These are phyloP conservation scores for Drosophila engyochracea DNA, from an alignment of 2,888 invertebrate genomes.

Conservation along the genomic window DNA sequence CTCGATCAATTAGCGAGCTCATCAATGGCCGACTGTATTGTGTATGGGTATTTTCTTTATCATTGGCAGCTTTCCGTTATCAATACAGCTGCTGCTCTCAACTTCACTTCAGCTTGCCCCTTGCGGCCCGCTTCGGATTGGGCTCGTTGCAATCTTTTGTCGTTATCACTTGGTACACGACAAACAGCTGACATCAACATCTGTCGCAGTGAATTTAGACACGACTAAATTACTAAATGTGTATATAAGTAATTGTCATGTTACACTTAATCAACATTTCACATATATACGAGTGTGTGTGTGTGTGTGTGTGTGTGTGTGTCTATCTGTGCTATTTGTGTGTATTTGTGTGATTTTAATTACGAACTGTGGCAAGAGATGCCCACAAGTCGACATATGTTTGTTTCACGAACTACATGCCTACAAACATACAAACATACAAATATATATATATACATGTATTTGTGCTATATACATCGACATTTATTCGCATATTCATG, in stretches of 20 bases:
- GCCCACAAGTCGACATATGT: constrained; percentile 32
- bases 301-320: constrained; percentile 3
- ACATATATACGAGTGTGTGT: constrained; percentile 5
- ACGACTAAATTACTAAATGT: constrained; percentile 69
- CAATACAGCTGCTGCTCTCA: constrained; percentile 32
- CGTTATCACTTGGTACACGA: constrained; percentile 58
- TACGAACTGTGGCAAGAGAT: constrained; percentile 35
- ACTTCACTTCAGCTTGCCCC: not conserved
- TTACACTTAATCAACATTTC: constrained; percentile 70
- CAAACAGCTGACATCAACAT: constrained; percentile 74
- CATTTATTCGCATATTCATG: constrained; percentile 24
- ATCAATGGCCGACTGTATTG: constrained; percentile 5
- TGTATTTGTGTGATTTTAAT: constrained; percentile 39
- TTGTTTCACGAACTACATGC: constrained; percentile 25
- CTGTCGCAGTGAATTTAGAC: constrained; percentile 73
- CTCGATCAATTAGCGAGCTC: constrained; percentile 9
- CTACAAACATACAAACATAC: not conserved
- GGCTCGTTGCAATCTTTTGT: constrained; percentile 51
- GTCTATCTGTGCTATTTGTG: constrained; percentile 5
- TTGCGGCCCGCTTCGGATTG: constrained; percentile 19
- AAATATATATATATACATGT: not conserved
- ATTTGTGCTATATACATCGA: constrained; percentile 18
- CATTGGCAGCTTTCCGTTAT: constrained; percentile 23
- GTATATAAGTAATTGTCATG: constrained; percentile 72
- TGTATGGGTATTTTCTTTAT: constrained; percentile 12